Evolutionary conservation across 2,888 invertebrate genomes (phyloP), one percentile per base, ranked within the genome.

Genomic region (Apamea anceps): DNA sequence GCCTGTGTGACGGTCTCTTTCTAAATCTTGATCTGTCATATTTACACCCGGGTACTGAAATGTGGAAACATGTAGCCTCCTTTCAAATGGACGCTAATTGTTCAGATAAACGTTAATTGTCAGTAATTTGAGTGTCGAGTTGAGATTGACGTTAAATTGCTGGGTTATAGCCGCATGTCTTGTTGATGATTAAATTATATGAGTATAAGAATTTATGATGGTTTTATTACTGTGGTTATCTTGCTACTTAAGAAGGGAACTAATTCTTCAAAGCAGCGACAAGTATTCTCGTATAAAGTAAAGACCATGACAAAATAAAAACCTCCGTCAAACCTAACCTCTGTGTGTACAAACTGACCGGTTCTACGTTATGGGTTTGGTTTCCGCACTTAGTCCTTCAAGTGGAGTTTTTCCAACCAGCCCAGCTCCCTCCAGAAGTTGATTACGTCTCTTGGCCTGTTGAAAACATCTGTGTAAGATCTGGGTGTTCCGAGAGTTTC

Each of bases 71-170:
- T 76, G 63, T 8, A 67, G 25, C 37, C 78, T 71, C 65, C 37
- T 71, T 62, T 42, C 15, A 72, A 84, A 82, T n/a, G 18, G 79
- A 42, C 82, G 74, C 72, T 73, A 82, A 80, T 80, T 80, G 67
- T 77, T 77, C 60, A 87, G 62, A 83, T 85, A 83, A 85, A 85
- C 51, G 79, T 80, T 80, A 82, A 87, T 78, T 78, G 82, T 75
- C 68, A 60, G 79, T 45, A 75, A 73, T 88, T 85, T 79, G 48
- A 81, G 76, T 79, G 82, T 75, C 57, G 54, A 72, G 54, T 15
- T 12, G 82, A 75, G 80, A 87, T 86, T 87, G 76, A 78, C 77
- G 71, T 72, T 6, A 77, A 79, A 85, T 79, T 75, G 72, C 62
- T 48, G 48, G 18, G 13, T 83, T 70, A 78, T 67, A 63, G 63